phyloP scores from a whole-genome alignment of 2,113 vertebrate species.

The Macaca nemestrina region DNA sequence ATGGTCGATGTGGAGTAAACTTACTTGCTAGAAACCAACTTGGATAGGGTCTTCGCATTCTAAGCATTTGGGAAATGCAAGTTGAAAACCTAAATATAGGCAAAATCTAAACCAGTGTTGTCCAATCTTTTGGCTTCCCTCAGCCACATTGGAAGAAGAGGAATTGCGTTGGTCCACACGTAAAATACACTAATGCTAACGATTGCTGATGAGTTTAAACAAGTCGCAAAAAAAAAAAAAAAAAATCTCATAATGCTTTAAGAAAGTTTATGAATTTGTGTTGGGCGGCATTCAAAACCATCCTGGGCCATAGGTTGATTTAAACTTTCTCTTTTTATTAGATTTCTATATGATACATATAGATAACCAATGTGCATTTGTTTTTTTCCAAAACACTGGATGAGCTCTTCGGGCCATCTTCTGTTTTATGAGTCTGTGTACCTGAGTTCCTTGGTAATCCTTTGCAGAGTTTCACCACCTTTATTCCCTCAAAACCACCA shows the following conservation, averaged over 20 bases:
- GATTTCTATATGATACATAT: not conserved
- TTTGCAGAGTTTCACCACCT: not conserved
- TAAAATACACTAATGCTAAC: too few relatives aligned
- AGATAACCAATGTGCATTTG: not conserved
- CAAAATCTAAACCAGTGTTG: not conserved
- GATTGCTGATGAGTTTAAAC: too few relatives aligned
- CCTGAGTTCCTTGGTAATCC: not conserved
- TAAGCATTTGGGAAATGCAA: not conserved
- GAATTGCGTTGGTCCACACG: too few relatives aligned
- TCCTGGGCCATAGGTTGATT: too few relatives aligned
- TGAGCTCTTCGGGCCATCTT: not conserved
- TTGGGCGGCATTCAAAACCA: too few relatives aligned
- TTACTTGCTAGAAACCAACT: not conserved
- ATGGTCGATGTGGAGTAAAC: too few relatives aligned
- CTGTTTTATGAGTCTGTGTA: not conserved
- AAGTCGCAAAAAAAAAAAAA: too few relatives aligned
- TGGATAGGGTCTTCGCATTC: not conserved
- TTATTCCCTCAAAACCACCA: not conserved
- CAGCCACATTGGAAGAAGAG: too few relatives aligned
- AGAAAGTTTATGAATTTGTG: too few relatives aligned
- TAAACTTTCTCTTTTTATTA: not conserved
- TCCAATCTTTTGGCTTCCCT: too few relatives aligned
- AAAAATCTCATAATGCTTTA: too few relatives aligned
- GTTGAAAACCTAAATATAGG: not conserved
- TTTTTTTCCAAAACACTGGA: not conserved